Percentiles rank a stretch among this genome's conserved stretches.
Conservation (phyloP, 2,113 vertebrate species). For the Tragelaphus scriptus region DNA sequence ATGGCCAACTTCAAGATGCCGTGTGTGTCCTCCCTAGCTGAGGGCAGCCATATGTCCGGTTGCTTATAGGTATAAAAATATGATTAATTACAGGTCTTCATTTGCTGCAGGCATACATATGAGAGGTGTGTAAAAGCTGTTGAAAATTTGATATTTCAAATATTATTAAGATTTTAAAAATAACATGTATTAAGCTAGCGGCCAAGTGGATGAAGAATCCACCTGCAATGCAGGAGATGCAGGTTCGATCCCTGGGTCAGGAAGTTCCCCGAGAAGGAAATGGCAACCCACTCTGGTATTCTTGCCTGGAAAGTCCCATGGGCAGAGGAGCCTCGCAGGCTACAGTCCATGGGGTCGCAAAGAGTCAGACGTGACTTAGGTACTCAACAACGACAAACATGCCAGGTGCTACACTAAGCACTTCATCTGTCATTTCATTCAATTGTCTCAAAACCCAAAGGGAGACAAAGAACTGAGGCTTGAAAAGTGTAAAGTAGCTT, state of each 20-base stretch:
- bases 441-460: neutral
- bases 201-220: neutral
- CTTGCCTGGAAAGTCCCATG: neutral
- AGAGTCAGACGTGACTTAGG: neutral
- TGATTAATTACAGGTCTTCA: neutral
- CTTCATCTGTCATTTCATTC: neutral
- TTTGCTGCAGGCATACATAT: neutral
- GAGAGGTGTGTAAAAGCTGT: neutral
- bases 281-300: neutral
- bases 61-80: neutral
- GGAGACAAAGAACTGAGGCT: neutral
- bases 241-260: neutral
- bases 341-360: neutral
- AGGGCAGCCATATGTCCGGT: neutral
- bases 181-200: neutral
- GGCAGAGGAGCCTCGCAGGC: neutral
- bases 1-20: neutral
- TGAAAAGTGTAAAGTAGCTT: neutral
- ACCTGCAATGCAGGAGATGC: neutral
- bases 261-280: neutral
- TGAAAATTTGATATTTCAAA: slow-evolving; percentile 25
- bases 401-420: neutral
- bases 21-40: neutral
- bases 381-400: neutral
- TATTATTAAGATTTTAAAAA: neutral